Evolutionary conservation across 1,140 invertebrate genomes (phyloP), one percentile per base, ranked within the genome.

Genomic region (Diorhabda sublineata): DNA sequence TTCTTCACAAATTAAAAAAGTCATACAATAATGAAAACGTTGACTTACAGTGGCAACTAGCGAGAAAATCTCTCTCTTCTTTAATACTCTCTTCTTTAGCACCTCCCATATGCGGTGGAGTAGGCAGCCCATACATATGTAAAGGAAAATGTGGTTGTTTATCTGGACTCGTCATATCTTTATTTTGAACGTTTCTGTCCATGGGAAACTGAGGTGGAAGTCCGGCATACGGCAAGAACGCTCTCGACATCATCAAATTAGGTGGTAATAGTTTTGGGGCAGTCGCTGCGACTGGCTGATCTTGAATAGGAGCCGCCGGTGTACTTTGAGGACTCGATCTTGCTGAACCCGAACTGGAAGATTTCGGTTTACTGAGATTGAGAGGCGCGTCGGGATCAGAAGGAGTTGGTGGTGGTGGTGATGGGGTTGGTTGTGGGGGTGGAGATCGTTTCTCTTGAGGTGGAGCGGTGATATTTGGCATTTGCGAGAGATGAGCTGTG

Each of bases 351-450:
- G 70, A 81, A 66, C 78, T 79, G 4, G 80, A 79, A 9, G 84
- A 86, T 77, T 95, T 92, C 43, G 94, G 94, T 82, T 96, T 96
- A 71, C 89, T 92, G 4, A 97, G 87, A 82, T 96, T 96, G 1
- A 97, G 83, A 0, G 94, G 94, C 0, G 91, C 89, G 75, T 96
- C 94, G 4, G 90, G 82, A 59, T 84, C 83, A 5, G 83, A 82
- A 56, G 84, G 85, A 58, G 82, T 83, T 5, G 83, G 79, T 44
- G 81, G 82, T 77, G 69, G 80, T 75, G 76, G 83, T 52, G 78
- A 83, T 76, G 77, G 69, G 45, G 74, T 71, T 66, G 77, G 78
- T 56, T 77, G 80, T 2, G 81, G 81, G 5, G 84, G 81, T 8
- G 84, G 81, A 5, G 83, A 82, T 45, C 81, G 83, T 69, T 80